These are phyloP conservation scores for Chrysemys picta DNA, from an alignment of 2,113 vertebrate species.

Conservation along the genomic window DNA sequence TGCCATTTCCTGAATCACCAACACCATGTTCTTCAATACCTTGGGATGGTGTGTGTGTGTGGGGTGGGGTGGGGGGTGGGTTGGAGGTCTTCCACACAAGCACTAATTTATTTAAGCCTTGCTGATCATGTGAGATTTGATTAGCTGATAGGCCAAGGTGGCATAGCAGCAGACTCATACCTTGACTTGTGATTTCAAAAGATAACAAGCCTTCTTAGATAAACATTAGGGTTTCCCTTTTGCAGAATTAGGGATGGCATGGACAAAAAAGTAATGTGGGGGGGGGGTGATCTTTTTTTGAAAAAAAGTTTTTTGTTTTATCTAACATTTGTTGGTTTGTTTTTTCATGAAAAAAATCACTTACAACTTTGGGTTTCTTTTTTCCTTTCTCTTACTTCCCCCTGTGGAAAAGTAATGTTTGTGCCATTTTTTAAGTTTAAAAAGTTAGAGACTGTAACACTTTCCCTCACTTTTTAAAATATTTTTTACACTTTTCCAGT, in stretches of 20 bases:
- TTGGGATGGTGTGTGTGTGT: neutral
- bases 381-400: neutral
- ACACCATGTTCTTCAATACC: neutral
- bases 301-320: too few species aligned
- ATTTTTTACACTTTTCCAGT: neutral
- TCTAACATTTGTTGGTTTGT: neutral
- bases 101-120: neutral
- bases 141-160: neutral
- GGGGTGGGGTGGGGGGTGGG: rapidly evolving
- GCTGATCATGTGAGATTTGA: neutral
- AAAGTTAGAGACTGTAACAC: neutral
- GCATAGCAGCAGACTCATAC: neutral
- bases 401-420: too few species aligned
- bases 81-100: neutral
- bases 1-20: neutral
- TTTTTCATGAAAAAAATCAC: neutral
- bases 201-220: neutral
- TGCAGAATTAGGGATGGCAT: neutral
- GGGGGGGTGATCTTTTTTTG: too few species aligned
- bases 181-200: neutral
- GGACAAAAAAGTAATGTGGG: too few species aligned
- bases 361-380: too few species aligned
- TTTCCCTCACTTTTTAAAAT: neutral
- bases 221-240: neutral
- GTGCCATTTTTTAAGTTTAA: neutral